Base-by-base conservation (phyloP, 1,140 invertebrate genomes). In the Micrasema minimum region DNA sequence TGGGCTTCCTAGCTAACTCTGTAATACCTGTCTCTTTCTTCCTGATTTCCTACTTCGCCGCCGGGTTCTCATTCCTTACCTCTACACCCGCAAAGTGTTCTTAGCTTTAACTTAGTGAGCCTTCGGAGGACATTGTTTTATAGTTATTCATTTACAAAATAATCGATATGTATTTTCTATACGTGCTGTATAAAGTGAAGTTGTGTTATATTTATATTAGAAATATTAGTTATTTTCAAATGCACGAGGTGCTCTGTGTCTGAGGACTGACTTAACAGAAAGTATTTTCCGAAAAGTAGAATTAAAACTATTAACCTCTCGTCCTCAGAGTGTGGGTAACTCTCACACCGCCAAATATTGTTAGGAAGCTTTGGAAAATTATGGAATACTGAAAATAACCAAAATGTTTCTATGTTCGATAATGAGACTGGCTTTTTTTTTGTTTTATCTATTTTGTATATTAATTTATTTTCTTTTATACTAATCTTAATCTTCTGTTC, bases 161-260 rank as follows among this genome's bases (percentile, higher is more conserved):
- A 71, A 75, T 57, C 69, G 43, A 65, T 70, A 65, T 74, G 68
- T 74, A 74, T 71, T 74, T 72, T 74, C 41, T 62, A 45, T 45
- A 23, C 23, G 22, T 48, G 45, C 45, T 71, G 69, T 75, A 66
- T 75, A 72, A 69, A 75, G 68, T 68, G 48, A 64, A 51, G 66
- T 69, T 69, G 69, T 75, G 73, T 75, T 72, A 72, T 75, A 75
- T 75, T 75, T 75, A 75, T 75, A 62, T 69, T 75, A 75, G 70
- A 69, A 57, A 14, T 72, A 72, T 48, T 65, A 65, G 46, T 53
- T 65, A 64, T 71, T 67, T 75, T 61, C 67, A 62, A 75, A 75
- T 66, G 62, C 71, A 75, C 68, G 51, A 55, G 73, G 73, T 75
- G 73, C 73, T 66, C 64, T 48, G 31, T 53, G 12, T 68, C 66